These are phyloP conservation scores for Cataglyphis livida DNA, from an alignment of 2,888 invertebrate species.

Conservation along the genomic window DNA sequence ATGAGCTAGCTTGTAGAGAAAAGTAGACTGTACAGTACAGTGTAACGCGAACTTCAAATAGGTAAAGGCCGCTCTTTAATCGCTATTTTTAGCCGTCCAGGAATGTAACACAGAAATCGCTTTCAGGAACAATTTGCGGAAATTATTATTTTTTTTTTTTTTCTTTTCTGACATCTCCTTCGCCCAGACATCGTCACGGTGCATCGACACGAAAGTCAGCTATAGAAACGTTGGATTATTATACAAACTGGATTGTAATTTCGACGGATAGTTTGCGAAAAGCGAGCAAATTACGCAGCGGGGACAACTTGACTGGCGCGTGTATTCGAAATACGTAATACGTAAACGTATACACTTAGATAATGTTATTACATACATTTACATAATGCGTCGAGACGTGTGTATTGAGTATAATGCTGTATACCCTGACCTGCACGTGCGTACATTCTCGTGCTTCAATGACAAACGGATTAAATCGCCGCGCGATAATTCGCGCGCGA, in stretches of 20 bases:
- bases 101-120: neutral
- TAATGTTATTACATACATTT: slow-evolving; percentile 52
- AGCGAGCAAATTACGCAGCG: slow-evolving; percentile 32
- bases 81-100: slow-evolving; percentile 15
- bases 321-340: slow-evolving; percentile 37
- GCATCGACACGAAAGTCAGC: neutral
- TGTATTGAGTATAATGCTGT: slow-evolving; percentile 43
- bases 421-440: neutral
- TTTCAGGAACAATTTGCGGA: neutral
- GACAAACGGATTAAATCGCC: slow-evolving; percentile 32
- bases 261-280: neutral
- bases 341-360: slow-evolving; percentile 46
- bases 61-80: slow-evolving; percentile 38
- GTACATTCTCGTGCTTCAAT: slow-evolving; percentile 24
- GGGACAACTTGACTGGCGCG: slow-evolving; percentile 39
- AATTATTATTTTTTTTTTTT: too few relatives aligned
- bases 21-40: slow-evolving; percentile 36
- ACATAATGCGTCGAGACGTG: slow-evolving; percentile 52
- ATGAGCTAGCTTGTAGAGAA: slow-evolving; percentile 26
- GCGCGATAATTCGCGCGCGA: slow-evolving; percentile 39
- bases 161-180: neutral
- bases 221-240: neutral
- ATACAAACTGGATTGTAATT: neutral
- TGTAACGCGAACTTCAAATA: slow-evolving; percentile 41
- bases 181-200: neutral